A percentile compares a stretch with the other conserved stretches of the same genome.
These are phyloP conservation scores for Anas platyrhynchos DNA, from an alignment of 2,113 vertebrate genomes.

Conservation along the genomic window DNA sequence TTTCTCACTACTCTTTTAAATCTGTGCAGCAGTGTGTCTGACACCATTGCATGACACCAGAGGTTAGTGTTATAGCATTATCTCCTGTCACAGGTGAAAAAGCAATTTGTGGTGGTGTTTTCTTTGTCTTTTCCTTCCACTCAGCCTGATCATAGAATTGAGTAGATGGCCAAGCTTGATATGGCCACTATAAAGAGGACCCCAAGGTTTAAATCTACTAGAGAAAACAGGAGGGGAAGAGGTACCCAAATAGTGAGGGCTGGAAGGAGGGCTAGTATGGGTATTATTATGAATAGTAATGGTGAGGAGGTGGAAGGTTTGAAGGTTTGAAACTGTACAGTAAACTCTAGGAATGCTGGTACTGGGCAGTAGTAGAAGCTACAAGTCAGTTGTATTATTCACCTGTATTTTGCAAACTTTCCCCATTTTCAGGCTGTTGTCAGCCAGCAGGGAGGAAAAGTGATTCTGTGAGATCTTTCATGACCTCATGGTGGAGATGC, in stretches of 20 bases:
- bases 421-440: not conserved
- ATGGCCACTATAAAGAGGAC: too few relatives aligned
- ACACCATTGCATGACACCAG: not conserved
- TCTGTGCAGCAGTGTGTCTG: not conserved
- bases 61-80: not conserved
- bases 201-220: too few relatives aligned
- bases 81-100: not conserved
- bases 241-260: too few relatives aligned
- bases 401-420: not conserved
- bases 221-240: too few relatives aligned
- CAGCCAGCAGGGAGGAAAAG: not conserved
- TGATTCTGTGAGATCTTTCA: not conserved
- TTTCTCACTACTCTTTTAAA: not conserved
- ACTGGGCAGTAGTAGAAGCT: not conserved
- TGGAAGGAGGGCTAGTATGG: too few relatives aligned
- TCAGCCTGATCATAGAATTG: too few relatives aligned
- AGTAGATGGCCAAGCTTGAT: too few relatives aligned
- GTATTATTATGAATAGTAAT: too few relatives aligned
- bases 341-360: not conserved
- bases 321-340: rapidly evolving
- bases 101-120: not conserved
- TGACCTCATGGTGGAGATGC: rapidly evolving
- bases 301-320: too few relatives aligned
- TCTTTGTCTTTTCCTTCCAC: not conserved
- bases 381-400: not conserved